Evolutionary conservation across 2,888 invertebrate species (phyloP), one percentile per base, ranked within the genome.

Genomic region (Timema podura): DNA sequence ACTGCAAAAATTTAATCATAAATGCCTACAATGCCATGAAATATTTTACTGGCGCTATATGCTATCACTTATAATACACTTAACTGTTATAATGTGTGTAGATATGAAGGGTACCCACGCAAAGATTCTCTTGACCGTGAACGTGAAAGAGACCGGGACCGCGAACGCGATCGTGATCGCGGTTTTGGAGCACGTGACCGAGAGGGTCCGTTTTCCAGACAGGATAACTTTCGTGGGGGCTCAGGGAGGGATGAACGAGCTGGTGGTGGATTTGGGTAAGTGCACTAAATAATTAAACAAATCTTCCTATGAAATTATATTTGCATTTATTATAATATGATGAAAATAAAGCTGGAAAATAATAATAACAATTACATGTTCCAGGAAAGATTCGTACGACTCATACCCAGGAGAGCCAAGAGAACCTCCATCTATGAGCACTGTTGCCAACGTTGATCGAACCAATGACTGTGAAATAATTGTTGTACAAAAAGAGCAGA

Each of bases 391-490:
- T 30, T 10, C 7, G 2, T 61, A 44, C 9, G 15, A 9, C 6
- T 0, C 48, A 48, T 54, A 47, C 6, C n/a, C 61, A 46, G 30
- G 48, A 48, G 65, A 44, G 47, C 30, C 65, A 59, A 59, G 65
- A 45, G 68, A 67, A 8, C 64, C 64, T 13, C 13, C 71, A 15
- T 16, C 64, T n/a, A 54, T 30, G 6, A 46, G n/a, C 16, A 67
- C 48, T 59, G 54, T 70, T 7, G 68, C 68, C 15, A 44, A 66
- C 6, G 49, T 67, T 47, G 73, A 73, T n/a, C 66, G 73, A 46
- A 70, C 81, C 75, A 93, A 95, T 79, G 95, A 96, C 79, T 94
- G 95, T 80, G 95, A 95, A 83, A 94, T 96, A 69, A 93, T 96
- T 77, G 93, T 95, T 5, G 90, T 93, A 5, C 90, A 91, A 65